phyloP scores from a whole-genome alignment of 2,888 invertebrate genomes.

The Lepidonotus clava region DNA sequence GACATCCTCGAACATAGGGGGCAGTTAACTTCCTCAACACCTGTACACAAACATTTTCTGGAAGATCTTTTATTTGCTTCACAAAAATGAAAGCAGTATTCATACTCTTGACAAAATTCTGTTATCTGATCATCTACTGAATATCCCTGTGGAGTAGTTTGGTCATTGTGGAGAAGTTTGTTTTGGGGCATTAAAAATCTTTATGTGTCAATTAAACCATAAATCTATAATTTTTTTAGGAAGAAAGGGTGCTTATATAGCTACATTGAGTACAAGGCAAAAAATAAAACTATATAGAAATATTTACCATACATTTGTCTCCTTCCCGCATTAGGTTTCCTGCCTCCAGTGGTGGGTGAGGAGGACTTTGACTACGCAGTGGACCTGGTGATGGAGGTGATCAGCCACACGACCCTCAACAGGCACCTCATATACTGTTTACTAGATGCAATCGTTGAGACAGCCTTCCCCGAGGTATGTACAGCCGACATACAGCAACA shows the following conservation, averaged over 20 bases:
- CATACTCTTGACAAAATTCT: no score
- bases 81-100: no score
- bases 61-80: no score
- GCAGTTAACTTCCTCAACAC: no score
- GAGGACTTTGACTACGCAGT: conserved; percentile 35
- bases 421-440: conserved; percentile 1
- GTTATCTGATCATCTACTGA: no score
- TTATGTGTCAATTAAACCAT: no score
- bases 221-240: neutral
- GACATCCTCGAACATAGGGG: no score
- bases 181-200: no score
- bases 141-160: no score
- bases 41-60: no score
- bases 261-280: neutral
- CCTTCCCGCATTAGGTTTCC: neutral
- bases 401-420: conserved; percentile 15
- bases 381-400: conserved; percentile 33
- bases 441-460: neutral
- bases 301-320: neutral
- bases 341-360: conserved; percentile 7
- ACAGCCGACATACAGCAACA: neutral
- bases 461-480: neutral
- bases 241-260: neutral
- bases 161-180: no score
- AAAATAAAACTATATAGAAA: neutral